A percentile compares a stretch with the other conserved stretches of the same genome.
Conservation (phyloP, 2,888 invertebrate species). For the Nomada hirtipes region DNA sequence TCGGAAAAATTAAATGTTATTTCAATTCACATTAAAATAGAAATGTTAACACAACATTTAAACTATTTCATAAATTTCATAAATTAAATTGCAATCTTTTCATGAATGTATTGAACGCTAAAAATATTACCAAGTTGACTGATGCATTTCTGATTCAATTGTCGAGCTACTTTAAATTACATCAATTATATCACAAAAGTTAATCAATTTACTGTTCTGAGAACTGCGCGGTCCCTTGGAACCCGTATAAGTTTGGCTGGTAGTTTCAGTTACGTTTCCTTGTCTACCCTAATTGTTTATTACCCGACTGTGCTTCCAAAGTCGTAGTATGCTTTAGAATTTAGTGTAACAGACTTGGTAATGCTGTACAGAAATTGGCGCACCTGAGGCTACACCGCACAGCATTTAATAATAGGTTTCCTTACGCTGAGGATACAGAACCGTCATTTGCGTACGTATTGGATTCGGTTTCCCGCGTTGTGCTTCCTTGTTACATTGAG, state of each 20-base stretch:
- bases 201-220: constrained; percentile 42
- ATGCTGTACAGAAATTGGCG: constrained; percentile 43
- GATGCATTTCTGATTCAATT: not conserved
- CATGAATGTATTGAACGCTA: not conserved
- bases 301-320: constrained; percentile 37
- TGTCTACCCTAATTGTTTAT: constrained; percentile 53
- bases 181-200: constrained; percentile 18
- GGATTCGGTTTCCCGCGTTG: constrained; percentile 20
- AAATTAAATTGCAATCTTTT: not conserved
- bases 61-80: no score
- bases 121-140: not conserved
- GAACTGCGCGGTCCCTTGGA: constrained; percentile 19
- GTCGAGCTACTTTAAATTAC: constrained; percentile 17
- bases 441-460: constrained; percentile 27
- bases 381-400: constrained; percentile 48
- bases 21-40: no score
- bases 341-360: constrained; percentile 51
- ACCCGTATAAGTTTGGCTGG: constrained; percentile 37
- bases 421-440: constrained; percentile 20
- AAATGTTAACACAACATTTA: no score
- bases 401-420: constrained; percentile 45
- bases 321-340: constrained; percentile 44
- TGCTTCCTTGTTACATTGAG: not conserved
- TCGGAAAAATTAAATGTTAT: no score
- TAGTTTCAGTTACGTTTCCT: constrained; percentile 50